Evolutionary conservation across 2,113 vertebrate genomes (phyloP), one percentile per base, ranked within the genome.

Genomic region (Clarias macrocephalus): DNA sequence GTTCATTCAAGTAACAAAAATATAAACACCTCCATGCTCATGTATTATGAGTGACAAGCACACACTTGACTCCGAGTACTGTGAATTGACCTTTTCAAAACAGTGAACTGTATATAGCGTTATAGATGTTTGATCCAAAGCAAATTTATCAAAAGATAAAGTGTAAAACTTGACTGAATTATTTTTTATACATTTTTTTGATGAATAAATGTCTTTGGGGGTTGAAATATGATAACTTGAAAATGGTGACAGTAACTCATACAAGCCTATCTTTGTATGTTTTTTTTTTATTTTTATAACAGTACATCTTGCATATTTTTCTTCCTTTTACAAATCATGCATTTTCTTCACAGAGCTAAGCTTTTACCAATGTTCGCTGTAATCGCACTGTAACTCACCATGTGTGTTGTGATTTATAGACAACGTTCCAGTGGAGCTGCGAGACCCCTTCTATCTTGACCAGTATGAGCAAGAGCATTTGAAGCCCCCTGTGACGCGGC

Each of bases 401-500:
- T 91, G 72, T 10, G 4, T 75, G 19, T 25, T 88, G 81, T 90
- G 1, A 48, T 42, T 83, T 66, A 13, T 89, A 97, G 97, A 97
- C 83, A 96, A 96, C 13, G 95, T 98, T 82, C 97, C 97, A 1
- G 93, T 93, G 68, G 97, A 98, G 93, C 95, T 98, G 88, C 95
- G 95, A 86, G 96, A 97, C 73, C 97, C 97, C 19, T 98, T 98
- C 94, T 98, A 98, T 93, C 96, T 95, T 0, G 97, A 98, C 93
- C 97, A 98, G 93, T 98, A 98, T 37, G 97, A 97, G 65, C 97
- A 98, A 93, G 97, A 98, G 90, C 97, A 98, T 85, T 94, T 98
- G 86, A 98, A 98, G 93, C 97, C 97, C 0, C 97, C 97, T 0
- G 96, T 97, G 90, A 96, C 95, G 0, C 94, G 95, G 80, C 94